Conservation (phyloP, 2,888 invertebrate species). For the Nymphalis c-album region DNA sequence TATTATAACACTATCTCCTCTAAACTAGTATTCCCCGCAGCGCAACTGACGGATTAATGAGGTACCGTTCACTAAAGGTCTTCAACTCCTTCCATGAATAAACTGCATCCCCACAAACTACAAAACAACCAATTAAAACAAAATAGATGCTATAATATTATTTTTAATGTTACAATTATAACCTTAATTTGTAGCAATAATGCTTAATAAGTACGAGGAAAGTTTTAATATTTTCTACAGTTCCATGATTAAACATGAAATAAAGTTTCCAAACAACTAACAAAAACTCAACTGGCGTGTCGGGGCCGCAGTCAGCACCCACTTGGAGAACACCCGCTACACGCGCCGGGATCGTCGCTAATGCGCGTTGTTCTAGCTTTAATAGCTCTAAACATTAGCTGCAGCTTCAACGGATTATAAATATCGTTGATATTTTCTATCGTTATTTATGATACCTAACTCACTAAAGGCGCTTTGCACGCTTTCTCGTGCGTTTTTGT, state of each 20-base stretch:
- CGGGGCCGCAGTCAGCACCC: not conserved
- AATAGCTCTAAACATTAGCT: constrained; percentile 1
- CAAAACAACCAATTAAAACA: not conserved
- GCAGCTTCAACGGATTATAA: not conserved
- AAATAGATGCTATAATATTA: too few relatives aligned
- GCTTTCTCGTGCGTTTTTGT: not conserved
- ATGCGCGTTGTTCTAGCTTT: not conserved
- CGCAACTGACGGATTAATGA: constrained; percentile 9
- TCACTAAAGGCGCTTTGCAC: too few relatives aligned
- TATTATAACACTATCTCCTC: constrained; percentile 15
- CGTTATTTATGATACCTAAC: too few relatives aligned
- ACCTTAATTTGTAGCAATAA: not conserved
- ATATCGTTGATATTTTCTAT: not conserved
- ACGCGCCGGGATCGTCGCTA: not conserved
- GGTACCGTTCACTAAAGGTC: not conserved
- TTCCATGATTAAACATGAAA: not conserved
- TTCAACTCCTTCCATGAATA: not conserved
- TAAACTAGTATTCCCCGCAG: constrained; percentile 1
- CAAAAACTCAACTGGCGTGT: not conserved
- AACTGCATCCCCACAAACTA: not conserved
- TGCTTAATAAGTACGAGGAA: not conserved
- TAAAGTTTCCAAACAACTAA: not conserved
- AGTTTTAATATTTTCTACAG: not conserved
- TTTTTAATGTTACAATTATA: too few relatives aligned
- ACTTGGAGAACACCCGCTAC: not conserved